Evolutionary conservation across 2,888 invertebrate genomes (phyloP).

Genomic region (Epistrophe eligans): DNA sequence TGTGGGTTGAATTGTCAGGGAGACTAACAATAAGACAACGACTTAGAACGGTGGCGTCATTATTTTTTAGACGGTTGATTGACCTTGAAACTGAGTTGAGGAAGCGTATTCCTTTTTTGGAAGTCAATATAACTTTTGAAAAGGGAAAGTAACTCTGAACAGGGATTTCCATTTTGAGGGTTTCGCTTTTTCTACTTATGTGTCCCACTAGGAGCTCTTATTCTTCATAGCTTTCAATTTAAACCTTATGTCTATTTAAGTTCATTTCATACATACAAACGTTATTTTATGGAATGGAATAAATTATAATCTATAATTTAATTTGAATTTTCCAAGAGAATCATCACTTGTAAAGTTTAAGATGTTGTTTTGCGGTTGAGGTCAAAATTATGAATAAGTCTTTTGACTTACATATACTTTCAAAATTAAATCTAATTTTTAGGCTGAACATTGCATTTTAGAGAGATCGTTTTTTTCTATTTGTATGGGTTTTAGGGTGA

Average conservation of each 20-base stretch:
- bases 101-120: constrained; percentile 61
- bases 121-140: constrained; percentile 9
- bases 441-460: no score
- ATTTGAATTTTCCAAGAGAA: no score
- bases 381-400: no score
- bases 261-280: background rate
- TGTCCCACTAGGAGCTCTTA: background rate
- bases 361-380: no score
- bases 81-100: constrained; percentile 58
- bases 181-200: background rate
- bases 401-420: no score
- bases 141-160: constrained; percentile 27
- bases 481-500: no score
- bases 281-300: no score
- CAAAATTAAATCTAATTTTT: no score
- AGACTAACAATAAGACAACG: constrained; percentile 17
- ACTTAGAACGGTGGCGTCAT: constrained; percentile 50
- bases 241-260: background rate
- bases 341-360: no score
- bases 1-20: constrained; percentile 53
- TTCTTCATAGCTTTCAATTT: background rate
- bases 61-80: constrained; percentile 26
- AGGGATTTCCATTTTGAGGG: background rate
- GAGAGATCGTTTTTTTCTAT: no score
- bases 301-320: no score